Conservation (phyloP, 2,113 vertebrate species). For the Empidonax alnorum region DNA sequence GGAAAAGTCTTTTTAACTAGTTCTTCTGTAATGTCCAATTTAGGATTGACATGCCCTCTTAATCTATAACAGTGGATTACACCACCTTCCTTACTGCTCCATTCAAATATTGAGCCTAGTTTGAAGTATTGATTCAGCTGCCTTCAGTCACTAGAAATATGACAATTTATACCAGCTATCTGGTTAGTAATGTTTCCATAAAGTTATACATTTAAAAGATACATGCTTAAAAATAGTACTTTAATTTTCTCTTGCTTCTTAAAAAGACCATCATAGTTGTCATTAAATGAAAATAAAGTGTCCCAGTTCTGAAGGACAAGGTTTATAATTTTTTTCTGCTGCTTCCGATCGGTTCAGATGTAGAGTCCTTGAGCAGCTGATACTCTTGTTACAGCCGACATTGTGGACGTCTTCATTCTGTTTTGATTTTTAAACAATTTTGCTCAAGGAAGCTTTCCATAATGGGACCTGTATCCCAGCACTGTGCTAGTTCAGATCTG, state of each 20-base stretch:
- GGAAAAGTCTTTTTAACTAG: neutral
- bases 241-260: slow-evolving; percentile 50
- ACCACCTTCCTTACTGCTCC: slow-evolving; percentile 23
- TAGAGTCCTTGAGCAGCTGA: neutral
- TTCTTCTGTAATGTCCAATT: slow-evolving; percentile 22
- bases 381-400: neutral
- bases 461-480: neutral
- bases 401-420: neutral
- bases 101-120: slow-evolving; percentile 46
- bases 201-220: slow-evolving; percentile 46
- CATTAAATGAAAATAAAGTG: slow-evolving; percentile 35
- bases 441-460: neutral
- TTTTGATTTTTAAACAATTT: slow-evolving; percentile 19
- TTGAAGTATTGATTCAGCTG: slow-evolving; percentile 47
- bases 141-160: slow-evolving; percentile 37
- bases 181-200: slow-evolving; percentile 54
- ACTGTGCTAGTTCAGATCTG: neutral
- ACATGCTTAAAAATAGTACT: slow-evolving; percentile 32
- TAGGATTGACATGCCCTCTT: slow-evolving; percentile 2
- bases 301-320: slow-evolving; percentile 13
- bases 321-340: slow-evolving; percentile 5
- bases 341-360: neutral
- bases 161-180: slow-evolving; percentile 34
- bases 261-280: slow-evolving; percentile 20
- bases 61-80: slow-evolving; percentile 35